Conservation (phyloP, 2,113 vertebrate species). For the Scomber scombrus region DNA sequence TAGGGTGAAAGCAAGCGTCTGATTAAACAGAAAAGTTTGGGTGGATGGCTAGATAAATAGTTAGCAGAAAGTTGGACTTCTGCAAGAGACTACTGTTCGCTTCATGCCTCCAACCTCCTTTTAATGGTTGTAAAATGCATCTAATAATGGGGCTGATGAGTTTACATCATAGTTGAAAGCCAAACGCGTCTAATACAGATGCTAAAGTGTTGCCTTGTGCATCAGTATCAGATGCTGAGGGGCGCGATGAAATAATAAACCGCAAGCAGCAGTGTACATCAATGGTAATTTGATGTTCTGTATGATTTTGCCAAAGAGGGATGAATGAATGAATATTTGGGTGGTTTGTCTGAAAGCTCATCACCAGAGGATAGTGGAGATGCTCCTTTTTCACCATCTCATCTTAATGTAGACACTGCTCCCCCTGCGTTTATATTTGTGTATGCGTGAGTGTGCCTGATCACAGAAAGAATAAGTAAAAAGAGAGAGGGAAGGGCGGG, state of each 20-base stretch:
- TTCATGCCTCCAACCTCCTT: no score
- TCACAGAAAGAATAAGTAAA: slow-evolving; percentile 24
- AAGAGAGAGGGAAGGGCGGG: background rate
- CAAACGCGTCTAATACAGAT: no score
- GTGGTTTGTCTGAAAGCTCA: background rate
- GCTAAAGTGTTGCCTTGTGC: no score
- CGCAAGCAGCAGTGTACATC: background rate
- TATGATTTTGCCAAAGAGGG: background rate
- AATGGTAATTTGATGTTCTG: background rate
- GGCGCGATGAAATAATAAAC: background rate
- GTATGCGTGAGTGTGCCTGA: slow-evolving; percentile 18
- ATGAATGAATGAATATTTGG: background rate
- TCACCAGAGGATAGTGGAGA: slow-evolving; percentile 13
- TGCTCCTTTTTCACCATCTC: slow-evolving; percentile 21
- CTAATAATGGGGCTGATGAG: no score
- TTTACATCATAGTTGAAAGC: no score
- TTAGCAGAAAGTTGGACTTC: no score
- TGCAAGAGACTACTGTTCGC: no score
- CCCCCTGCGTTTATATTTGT: background rate
- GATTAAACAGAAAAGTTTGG: background rate
- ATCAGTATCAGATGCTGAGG: no score
- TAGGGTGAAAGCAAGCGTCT: background rate
- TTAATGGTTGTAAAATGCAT: no score
- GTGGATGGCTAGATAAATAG: no score
- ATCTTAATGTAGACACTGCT: slow-evolving; percentile 23